Conservation (phyloP, 2,113 vertebrate genomes). For the Rhea americana region DNA sequence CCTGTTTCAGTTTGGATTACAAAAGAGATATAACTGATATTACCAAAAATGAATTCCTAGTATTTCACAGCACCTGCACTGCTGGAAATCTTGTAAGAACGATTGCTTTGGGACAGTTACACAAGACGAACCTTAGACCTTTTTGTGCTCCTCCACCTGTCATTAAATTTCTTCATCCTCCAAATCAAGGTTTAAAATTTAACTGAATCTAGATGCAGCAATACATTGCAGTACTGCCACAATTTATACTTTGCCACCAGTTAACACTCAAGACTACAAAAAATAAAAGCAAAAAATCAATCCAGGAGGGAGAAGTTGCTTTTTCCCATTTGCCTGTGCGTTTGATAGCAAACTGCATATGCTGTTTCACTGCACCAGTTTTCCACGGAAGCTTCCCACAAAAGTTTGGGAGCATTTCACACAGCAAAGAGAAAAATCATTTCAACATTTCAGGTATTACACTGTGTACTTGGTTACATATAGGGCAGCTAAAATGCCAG, state of each 20-base stretch:
- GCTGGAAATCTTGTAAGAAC: not conserved
- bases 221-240: not conserved
- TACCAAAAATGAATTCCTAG: not conserved
- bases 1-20: not conserved
- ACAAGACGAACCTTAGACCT: constrained; percentile 13
- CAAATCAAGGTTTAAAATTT: constrained; percentile 15
- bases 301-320: not conserved
- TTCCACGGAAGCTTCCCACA: not conserved
- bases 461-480: accelerated
- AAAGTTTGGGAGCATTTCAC: not conserved
- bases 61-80: not conserved
- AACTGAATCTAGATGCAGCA: not conserved
- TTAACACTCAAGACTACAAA: not conserved
- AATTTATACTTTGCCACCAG: not conserved
- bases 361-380: accelerated
- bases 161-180: not conserved
- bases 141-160: not conserved
- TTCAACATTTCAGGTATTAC: not conserved
- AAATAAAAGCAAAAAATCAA: not conserved
- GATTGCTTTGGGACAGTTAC: not conserved
- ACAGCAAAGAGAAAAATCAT: not conserved
- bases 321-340: not conserved
- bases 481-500: not conserved
- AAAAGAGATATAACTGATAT: not conserved
- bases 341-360: accelerated